Base-by-base conservation (phyloP, 2,113 vertebrate species). In the Grammomys surdaster region DNA sequence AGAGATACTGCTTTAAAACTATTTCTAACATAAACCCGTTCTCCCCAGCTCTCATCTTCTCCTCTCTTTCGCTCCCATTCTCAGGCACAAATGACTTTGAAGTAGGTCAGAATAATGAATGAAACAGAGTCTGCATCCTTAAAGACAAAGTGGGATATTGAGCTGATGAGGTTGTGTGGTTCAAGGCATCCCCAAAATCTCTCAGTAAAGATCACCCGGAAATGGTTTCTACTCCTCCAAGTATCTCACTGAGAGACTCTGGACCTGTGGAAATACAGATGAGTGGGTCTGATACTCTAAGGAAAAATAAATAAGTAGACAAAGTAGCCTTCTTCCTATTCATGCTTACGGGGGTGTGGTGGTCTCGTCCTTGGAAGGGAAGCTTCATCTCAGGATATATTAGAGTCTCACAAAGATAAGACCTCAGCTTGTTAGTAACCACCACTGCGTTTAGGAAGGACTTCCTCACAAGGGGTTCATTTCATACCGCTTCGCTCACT, bases 21-120 rank as follows among this genome's bases (percentile, higher is more conserved):
- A 81, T 97, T 97, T 82, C 54, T 97, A 96, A 95, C 88, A 97
- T 76, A 94, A 98, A 98, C 0, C 81, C 91, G 95, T 87, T 90
- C 63, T 97, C 91, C 51, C 60, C 51, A 76, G 56, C 17, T 43
- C 13, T 96, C 67, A n/a, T 63, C 63, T 4, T 1, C 0, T 65
- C 12, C 72, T 94, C 92, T 8, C 40, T 87, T 95, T 63, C 75
- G 19, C 96, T 28, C 3, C 5, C 76, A 90, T 95, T 94, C 48
- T 3, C n/a, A 78, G 0, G 84, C 97, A 93, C 65, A 98, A 97
- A 96, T 98, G 92, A 91, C 88, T 92, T 17, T 88, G 85, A 70
- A 92, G 72, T 48, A 56, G 78, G 75, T 46, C 77, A 97, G 88
- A 98, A 93, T 94, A 98, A 97, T 90, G 84, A 98, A 94, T 85